These are phyloP conservation scores for Ectropis crepuscularia DNA, from an alignment of 2,888 invertebrate species.

Conservation along the genomic window DNA sequence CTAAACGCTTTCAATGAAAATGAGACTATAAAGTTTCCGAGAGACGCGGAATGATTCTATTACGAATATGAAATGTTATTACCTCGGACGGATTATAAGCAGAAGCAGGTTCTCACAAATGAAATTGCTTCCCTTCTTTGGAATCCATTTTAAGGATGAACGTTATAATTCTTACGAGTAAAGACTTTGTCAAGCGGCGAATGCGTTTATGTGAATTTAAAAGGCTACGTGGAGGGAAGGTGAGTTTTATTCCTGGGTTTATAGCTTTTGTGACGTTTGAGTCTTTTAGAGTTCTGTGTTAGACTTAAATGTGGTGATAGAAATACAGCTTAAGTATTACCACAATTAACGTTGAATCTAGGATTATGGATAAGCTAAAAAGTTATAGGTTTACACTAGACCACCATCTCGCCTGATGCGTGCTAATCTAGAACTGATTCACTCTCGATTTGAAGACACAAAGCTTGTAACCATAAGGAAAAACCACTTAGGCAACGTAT, in stretches of 20 bases:
- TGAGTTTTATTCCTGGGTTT: constrained; percentile 31
- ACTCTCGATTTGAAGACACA: too few relatives aligned
- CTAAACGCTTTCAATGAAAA: constrained; percentile 84
- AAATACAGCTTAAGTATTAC: too few relatives aligned
- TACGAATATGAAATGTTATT: constrained; percentile 85
- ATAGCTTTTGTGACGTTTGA: constrained; percentile 28
- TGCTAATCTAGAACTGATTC: too few relatives aligned
- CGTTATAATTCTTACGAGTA: constrained; percentile 81
- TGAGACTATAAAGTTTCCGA: constrained; percentile 83
- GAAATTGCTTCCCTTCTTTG: constrained; percentile 83
- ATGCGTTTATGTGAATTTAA: constrained; percentile 41
- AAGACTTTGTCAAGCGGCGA: constrained; percentile 73
- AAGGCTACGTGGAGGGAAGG: constrained; percentile 34
- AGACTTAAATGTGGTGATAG: constrained; percentile 8
- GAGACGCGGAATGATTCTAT: constrained; percentile 84
- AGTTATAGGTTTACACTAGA: too few relatives aligned
- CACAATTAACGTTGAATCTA: too few relatives aligned
- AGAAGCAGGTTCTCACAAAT: constrained; percentile 83
- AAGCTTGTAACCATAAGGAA: too few relatives aligned
- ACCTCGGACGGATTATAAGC: constrained; percentile 84
- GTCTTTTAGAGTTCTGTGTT: constrained; percentile 25
- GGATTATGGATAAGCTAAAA: too few relatives aligned
- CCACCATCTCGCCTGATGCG: too few relatives aligned
- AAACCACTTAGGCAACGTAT: too few relatives aligned
- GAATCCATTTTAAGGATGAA: constrained; percentile 84